Base-by-base conservation (phyloP, 2,888 invertebrate species). In the Bombylius major region DNA sequence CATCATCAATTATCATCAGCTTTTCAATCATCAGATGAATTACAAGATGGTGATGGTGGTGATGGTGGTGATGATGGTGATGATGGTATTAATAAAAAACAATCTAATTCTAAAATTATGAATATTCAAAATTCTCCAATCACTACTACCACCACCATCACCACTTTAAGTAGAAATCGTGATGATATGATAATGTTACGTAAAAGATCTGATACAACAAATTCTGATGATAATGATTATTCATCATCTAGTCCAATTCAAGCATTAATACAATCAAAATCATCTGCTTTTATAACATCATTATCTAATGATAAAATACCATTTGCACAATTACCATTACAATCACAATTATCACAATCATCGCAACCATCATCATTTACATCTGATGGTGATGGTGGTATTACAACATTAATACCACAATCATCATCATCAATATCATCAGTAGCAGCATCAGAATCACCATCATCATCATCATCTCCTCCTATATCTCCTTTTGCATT, bases 231-330 rank as follows among this genome's bases (percentile, higher is more conserved):
- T 50, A 60, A 62, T 54, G 61, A 61, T 57, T 59, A 59, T 51
- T 63, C 63, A 53, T 60, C 62, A 45, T 60, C 61, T 60, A 62
- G 62, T 61, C 61, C 61, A 47, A 59, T 59, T 55, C 55, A 56
- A 45, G 23, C 61, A 61, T 56, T 61, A 47, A 59, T 59, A 54
- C 55, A 42, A 42, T 42, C 39, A 11, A 42, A 42, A 11, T 14
- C 14, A 11, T 39, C 39, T 7, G 39, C 63, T 51, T 56, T 61
- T 47, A 56, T 61, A 55, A 61, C 60, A 23, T 62, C 64, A 46
- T 62, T 62, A 54, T 59, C 62, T 7, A 62, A 62, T 59, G 64
- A 64, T 48, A 47, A 55, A n/a, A n/a, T 51, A 7, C 44, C 44
- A 44, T 44, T n/a, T 9, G 46, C 59, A 7, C 13, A n/a, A 46